Evolutionary conservation across 2,113 vertebrate species (phyloP).

Genomic region (Archocentrus centrarchus): DNA sequence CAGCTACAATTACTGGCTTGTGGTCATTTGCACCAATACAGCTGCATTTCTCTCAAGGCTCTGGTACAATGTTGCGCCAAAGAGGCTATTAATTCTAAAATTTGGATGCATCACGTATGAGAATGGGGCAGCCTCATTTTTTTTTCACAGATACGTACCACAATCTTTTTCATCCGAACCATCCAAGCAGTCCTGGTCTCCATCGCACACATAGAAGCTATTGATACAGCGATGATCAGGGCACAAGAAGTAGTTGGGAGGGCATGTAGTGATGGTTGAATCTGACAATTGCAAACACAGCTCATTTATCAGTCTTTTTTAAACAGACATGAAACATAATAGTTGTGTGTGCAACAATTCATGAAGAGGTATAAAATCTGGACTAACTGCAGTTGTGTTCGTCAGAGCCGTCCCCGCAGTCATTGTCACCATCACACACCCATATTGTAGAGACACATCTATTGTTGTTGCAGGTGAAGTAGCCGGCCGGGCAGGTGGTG

Average conservation of each 20-base stretch:
- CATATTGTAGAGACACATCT: conserved; percentile 66
- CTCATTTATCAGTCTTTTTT: neutral
- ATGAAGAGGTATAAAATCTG: neutral
- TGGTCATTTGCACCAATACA: neutral
- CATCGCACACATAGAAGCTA: conserved; percentile 71
- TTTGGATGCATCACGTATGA: neutral
- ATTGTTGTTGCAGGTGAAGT: conserved; percentile 72
- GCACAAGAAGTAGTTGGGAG: conserved; percentile 72
- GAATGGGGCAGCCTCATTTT: too few relatives aligned
- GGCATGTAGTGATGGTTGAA: conserved; percentile 71
- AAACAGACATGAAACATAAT: neutral
- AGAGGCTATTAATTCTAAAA: neutral
- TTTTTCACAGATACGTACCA: conserved; percentile 50
- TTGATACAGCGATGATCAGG: conserved; percentile 77
- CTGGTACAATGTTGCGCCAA: neutral
- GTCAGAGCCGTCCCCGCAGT: conserved; percentile 77
- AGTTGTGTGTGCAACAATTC: neutral
- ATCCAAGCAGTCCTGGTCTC: conserved; percentile 79
- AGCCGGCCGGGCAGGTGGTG: conserved; percentile 49
- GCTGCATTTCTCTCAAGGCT: neutral
- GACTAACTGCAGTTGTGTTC: conserved; percentile 78
- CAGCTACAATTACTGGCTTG: neutral
- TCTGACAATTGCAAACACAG: conserved; percentile 52
- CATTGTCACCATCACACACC: conserved; percentile 72
- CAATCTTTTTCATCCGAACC: conserved; percentile 78